These are phyloP conservation scores for Heterotilapia buettikoferi DNA, from an alignment of 2,113 vertebrate genomes.

Conservation along the genomic window DNA sequence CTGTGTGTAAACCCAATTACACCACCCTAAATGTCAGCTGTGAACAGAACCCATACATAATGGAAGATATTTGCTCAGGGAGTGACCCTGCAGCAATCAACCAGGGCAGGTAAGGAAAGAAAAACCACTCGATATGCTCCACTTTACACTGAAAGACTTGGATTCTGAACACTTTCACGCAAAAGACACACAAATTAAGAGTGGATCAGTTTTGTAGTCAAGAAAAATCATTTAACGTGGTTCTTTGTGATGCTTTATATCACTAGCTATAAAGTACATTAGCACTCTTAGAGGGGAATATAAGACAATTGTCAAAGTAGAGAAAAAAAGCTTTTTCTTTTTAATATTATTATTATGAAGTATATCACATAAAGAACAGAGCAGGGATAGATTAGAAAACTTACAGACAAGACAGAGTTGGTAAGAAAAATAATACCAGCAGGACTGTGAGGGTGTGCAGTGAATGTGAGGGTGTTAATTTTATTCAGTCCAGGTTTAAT, in stretches of 20 bases:
- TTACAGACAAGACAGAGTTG: not conserved
- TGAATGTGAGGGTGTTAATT: not conserved
- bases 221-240: not conserved
- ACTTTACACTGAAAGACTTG: not conserved
- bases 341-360: not conserved
- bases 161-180: not conserved
- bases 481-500: not conserved
- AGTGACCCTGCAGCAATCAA: constrained; percentile 84
- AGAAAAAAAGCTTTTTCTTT: not conserved
- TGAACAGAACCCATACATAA: constrained; percentile 89
- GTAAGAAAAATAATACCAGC: not conserved
- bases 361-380: not conserved
- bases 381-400: not conserved
- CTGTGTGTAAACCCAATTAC: constrained; percentile 97
- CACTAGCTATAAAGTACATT: not conserved
- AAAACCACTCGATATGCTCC: not conserved
- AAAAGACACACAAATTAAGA: not conserved
- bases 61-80: constrained; percentile 95
- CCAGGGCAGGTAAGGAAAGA: constrained; percentile 82
- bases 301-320: not conserved
- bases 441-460: not conserved
- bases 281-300: not conserved
- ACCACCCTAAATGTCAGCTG: constrained; percentile 89
- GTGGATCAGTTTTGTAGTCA: not conserved
- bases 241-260: not conserved